A percentile compares a stretch with the other conserved stretches of the same genome.
Evolutionary conservation across 2,797 vertebrate genomes (phyloP).

Genomic region (Enteromius argenteus): DNA sequence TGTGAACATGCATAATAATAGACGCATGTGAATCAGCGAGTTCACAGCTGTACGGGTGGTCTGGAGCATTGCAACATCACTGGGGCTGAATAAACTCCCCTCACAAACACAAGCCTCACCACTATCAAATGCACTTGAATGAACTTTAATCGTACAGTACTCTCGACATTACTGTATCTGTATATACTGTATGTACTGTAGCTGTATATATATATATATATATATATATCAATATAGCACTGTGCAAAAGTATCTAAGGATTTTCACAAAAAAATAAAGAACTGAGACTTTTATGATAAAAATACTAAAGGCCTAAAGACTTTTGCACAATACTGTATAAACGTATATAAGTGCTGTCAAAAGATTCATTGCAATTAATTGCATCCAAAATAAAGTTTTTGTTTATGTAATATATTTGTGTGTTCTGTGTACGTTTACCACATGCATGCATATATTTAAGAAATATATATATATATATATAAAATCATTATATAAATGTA

Average conservation of each 20-base stretch:
- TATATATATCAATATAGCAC: too few relatives aligned
- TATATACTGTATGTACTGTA: background rate
- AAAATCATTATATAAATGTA: too few relatives aligned
- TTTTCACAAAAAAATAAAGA: too few relatives aligned
- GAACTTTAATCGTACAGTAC: background rate
- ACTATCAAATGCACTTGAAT: constrained; percentile 1
- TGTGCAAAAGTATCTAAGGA: too few relatives aligned
- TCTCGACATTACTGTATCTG: background rate
- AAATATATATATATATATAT: too few relatives aligned
- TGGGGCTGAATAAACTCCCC: constrained; percentile 10
- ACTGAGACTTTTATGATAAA: background rate
- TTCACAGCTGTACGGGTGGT: constrained; percentile 28
- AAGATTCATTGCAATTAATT: too few relatives aligned
- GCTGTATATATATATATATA: too few relatives aligned
- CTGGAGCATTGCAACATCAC: constrained; percentile 21
- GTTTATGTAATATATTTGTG: too few relatives aligned
- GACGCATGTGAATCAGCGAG: background rate
- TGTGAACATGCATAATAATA: constrained; percentile 30
- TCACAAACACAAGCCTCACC: background rate
- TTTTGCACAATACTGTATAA: background rate
- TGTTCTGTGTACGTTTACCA: too few relatives aligned
- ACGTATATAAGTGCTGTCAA: too few relatives aligned
- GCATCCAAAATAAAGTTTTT: too few relatives aligned
- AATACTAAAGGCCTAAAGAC: background rate
- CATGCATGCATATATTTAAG: too few relatives aligned